These are phyloP conservation scores for Pseudomyrmex pallidus DNA, from an alignment of 1,140 invertebrate species.

Conservation along the genomic window DNA sequence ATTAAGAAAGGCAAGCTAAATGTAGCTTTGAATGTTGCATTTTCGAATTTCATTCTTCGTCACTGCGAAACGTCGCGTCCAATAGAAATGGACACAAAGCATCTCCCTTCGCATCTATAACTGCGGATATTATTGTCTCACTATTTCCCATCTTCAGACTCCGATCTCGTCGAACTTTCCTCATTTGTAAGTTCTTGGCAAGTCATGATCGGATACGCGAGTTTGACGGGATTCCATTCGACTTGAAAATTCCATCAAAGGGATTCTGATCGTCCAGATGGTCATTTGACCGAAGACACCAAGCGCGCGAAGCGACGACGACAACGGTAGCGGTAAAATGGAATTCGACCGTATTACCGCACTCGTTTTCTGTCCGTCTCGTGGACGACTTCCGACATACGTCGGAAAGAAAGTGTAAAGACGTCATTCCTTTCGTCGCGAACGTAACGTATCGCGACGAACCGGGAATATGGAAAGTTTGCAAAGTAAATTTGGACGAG, in stretches of 20 bases:
- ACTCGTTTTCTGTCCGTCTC: neutral
- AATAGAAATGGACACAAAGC: conserved; percentile 16
- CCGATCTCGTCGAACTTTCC: conserved; percentile 21
- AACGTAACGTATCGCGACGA: conserved; percentile 58
- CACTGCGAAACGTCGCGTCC: conserved; percentile 20
- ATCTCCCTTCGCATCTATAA: conserved; percentile 17
- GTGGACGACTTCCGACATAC: conserved; percentile 20
- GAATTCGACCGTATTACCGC: conserved; percentile 24
- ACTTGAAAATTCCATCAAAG: conserved; percentile 57
- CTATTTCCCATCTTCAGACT: neutral
- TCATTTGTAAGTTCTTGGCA: conserved; percentile 33
- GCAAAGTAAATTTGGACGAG: conserved; percentile 80
- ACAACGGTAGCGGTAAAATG: neutral
- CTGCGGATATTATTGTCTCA: conserved; percentile 14
- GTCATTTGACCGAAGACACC: conserved; percentile 29
- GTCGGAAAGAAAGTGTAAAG: conserved; percentile 3
- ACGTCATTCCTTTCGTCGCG: conserved; percentile 4
- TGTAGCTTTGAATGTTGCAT: conserved; percentile 7
- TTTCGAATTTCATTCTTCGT: conserved; percentile 40
- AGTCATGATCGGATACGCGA: conserved; percentile 25
- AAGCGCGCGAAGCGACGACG: neutral
- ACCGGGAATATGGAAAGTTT: conserved; percentile 77
- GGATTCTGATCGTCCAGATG: conserved; percentile 21
- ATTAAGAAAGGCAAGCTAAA: conserved; percentile 26
- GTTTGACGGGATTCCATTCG: conserved; percentile 24